Conservation (phyloP, 2,113 vertebrate species). For the Bos javanicus region DNA sequence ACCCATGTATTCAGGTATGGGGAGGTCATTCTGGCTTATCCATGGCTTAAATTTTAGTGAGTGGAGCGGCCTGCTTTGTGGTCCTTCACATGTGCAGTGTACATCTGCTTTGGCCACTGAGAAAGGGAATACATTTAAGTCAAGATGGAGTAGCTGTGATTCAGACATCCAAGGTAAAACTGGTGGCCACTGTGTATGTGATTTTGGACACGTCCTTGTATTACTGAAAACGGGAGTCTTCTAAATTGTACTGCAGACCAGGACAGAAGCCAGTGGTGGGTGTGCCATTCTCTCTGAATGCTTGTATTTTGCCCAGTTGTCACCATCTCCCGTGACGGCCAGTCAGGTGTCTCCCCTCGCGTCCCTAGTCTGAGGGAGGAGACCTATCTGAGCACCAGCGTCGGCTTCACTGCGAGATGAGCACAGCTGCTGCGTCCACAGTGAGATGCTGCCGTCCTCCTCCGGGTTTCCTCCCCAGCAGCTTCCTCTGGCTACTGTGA, state of each 20-base stretch:
- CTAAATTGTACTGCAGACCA: not conserved
- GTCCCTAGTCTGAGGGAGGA: not conserved
- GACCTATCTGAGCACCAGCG: not conserved
- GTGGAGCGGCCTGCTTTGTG: not conserved
- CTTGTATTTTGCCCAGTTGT: not conserved
- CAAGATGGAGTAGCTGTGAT: not conserved
- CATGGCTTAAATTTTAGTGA: not conserved
- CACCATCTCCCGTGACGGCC: not conserved
- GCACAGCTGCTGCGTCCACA: not conserved
- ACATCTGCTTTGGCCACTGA: not conserved
- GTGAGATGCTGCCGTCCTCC: not conserved
- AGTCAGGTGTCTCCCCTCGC: not conserved
- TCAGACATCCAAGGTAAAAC: not conserved
- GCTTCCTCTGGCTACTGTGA: not conserved
- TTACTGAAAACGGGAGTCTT: not conserved
- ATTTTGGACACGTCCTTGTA: not conserved
- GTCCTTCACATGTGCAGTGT: not conserved
- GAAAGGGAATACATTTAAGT: not conserved
- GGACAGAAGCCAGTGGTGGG: not conserved
- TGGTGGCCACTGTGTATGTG: not conserved
- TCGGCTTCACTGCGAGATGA: fast-evolving
- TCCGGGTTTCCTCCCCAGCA: not conserved
- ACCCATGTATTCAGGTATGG: not conserved
- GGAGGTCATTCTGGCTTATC: not conserved
- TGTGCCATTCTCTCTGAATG: not conserved